These are phyloP conservation scores for Pangasianodon gigas DNA, from an alignment of 2,113 vertebrate genomes.

Conservation along the genomic window DNA sequence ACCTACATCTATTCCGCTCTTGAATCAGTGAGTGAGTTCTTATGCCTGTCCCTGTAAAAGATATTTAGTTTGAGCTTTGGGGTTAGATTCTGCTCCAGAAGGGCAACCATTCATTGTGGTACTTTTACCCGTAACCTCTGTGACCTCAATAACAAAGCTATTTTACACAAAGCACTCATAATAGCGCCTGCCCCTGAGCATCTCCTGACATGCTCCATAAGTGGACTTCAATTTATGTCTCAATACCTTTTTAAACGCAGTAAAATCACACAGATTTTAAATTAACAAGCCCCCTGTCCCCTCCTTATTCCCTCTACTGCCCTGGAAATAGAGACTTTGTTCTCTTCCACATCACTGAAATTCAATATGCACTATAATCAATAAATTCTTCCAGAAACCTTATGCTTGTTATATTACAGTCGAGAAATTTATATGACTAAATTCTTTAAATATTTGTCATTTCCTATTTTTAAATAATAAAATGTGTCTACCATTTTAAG, in stretches of 20 bases:
- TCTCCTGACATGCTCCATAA: not conserved
- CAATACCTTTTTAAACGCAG: not conserved
- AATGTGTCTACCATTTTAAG: not conserved
- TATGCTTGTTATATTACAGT: not conserved
- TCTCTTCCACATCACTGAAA: not conserved
- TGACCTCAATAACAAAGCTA: not conserved
- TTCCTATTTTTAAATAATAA: not conserved
- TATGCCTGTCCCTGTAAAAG: not conserved
- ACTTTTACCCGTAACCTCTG: not conserved
- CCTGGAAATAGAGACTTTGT: not conserved
- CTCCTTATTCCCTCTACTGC: not conserved
- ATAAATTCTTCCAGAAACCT: not conserved
- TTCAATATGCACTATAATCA: not conserved
- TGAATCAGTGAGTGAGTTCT: slow-evolving; percentile 23
- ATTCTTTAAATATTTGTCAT: not conserved
- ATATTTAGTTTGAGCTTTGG: not conserved
- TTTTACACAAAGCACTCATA: not conserved
- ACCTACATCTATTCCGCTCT: not conserved
- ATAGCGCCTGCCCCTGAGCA: not conserved
- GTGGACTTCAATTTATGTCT: not conserved
- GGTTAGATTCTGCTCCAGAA: not conserved
- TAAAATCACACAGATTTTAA: slow-evolving; percentile 2
- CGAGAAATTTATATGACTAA: not conserved
- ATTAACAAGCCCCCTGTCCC: not conserved
- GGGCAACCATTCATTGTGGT: not conserved